Conservation (phyloP, 1,140 invertebrate genomes). For the Bombus difficillimus region DNA sequence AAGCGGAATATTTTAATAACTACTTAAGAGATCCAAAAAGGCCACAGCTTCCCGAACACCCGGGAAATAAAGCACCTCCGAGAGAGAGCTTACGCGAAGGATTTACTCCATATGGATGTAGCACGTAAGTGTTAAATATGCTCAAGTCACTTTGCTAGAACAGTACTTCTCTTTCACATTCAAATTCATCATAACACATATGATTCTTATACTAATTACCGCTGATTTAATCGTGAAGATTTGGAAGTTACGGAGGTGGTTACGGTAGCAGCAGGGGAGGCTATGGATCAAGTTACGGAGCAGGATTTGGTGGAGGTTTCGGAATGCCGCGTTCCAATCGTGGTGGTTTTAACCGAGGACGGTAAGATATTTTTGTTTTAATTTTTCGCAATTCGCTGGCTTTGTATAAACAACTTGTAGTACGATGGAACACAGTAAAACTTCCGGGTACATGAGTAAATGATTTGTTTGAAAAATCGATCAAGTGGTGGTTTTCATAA, state of each 20-base stretch:
- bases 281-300: slow-evolving; percentile 74
- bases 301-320: slow-evolving; percentile 81
- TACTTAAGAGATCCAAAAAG: slow-evolving; percentile 97
- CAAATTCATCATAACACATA: background rate
- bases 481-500: background rate
- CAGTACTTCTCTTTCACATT: background rate
- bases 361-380: slow-evolving; percentile 70
- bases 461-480: background rate
- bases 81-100: slow-evolving; percentile 78
- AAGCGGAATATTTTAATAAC: slow-evolving; percentile 99
- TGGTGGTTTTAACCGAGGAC: slow-evolving; percentile 82
- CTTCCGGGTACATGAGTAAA: background rate
- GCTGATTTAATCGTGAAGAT: slow-evolving; percentile 53
- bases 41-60: slow-evolving; percentile 95
- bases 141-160: background rate
- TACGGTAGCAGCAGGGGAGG: slow-evolving; percentile 73
- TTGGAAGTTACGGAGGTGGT: slow-evolving; percentile 77
- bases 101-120: slow-evolving; percentile 79
- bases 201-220: background rate
- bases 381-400: no score
- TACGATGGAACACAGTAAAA: background rate
- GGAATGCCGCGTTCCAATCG: slow-evolving; percentile 77
- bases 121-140: slow-evolving; percentile 50
- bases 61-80: slow-evolving; percentile 84
- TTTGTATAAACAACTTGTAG: background rate